Percentiles rank a stretch among this genome's conserved stretches.
Conservation (phyloP, 2,797 vertebrate genomes). For the Lophotriccus pileatus region DNA sequence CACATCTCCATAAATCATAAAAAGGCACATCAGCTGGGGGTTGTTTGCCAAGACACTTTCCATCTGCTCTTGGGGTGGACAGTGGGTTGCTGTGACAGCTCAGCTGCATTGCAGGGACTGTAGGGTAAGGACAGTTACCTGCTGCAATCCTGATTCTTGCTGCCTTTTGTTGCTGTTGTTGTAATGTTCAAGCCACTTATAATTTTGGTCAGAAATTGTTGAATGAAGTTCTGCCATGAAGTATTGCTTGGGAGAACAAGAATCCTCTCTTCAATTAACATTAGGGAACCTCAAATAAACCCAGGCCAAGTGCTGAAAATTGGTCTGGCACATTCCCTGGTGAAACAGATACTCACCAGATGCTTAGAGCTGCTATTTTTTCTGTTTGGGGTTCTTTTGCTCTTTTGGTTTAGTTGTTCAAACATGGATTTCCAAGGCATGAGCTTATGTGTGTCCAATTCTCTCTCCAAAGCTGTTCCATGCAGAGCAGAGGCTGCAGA, state of each 20-base stretch:
- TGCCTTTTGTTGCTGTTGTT: neutral
- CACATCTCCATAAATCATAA: neutral
- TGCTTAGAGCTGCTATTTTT: neutral
- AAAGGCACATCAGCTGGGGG: neutral
- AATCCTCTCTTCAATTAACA: conserved; percentile 10
- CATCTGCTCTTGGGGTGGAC: neutral
- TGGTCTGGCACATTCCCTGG: neutral
- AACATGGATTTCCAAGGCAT: neutral
- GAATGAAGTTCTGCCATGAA: neutral
- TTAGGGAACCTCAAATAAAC: neutral
- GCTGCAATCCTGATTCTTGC: neutral
- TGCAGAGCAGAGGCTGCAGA: conserved; percentile 89
- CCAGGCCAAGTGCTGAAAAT: neutral
- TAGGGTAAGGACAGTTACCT: neutral
- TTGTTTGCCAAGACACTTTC: neutral
- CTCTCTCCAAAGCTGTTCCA: conserved; percentile 87
- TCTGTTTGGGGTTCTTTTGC: neutral
- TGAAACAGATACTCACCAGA: conserved; percentile 11
- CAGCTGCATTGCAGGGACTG: neutral
- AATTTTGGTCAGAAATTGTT: conserved; percentile 11
- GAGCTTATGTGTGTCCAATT: conserved; percentile 5
- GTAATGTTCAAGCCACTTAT: neutral
- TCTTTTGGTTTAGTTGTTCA: neutral
- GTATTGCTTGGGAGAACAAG: neutral
- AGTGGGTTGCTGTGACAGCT: neutral